Base-by-base conservation (phyloP, 2,797 vertebrate genomes). In the Silurus aristotelis region DNA sequence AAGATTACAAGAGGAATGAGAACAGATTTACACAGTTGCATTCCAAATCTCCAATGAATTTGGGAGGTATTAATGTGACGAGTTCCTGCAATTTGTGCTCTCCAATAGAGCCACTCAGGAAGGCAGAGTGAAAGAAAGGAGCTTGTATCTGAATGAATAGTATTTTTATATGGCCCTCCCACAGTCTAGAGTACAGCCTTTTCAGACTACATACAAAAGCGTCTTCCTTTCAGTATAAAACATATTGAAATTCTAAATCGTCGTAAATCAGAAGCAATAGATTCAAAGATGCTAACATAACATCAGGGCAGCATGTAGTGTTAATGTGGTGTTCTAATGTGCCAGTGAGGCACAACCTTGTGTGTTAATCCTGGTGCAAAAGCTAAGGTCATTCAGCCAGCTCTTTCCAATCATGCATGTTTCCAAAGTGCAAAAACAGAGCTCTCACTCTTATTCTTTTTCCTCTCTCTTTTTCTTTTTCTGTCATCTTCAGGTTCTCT, bases 401-500 rank as follows among this genome's bases (percentile, higher is more conserved):
- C 70, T 79, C 58, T 80, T 64, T 72, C 43, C 66, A 80, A 27
- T 80, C n/a, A 58, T 84, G 82, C 67, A 80, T 84, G 81, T 25
- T 72, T 70, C 25, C 52, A 72, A 25, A 22, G 25, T 83, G 64
- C 82, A 56, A 73, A 67, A 61, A 63, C 6, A 6, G 10, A 56
- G 78, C 75, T 63, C 68, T 78, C 86, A 77, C 27, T 81, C 55
- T 31, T 75, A 22, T 72, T 80, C 63, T 84, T 20, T n/a, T 5
- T 64, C 17, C 17, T 71, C 17, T 66, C 25, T 61, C 20, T 70
- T 31, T 68, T 25, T 76, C n/a, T 73, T 19, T 71, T 83, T 73
- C 20, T 55, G 25, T 70, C 20, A 14, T n/a, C 38, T 93, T 91
- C 94, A 99, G 98, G 97, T 99, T 99, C 92, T 99, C 98, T 87